phyloP scores from a whole-genome alignment of 92 coral and sea anemone genomes.

The Pocillopora grandis region DNA sequence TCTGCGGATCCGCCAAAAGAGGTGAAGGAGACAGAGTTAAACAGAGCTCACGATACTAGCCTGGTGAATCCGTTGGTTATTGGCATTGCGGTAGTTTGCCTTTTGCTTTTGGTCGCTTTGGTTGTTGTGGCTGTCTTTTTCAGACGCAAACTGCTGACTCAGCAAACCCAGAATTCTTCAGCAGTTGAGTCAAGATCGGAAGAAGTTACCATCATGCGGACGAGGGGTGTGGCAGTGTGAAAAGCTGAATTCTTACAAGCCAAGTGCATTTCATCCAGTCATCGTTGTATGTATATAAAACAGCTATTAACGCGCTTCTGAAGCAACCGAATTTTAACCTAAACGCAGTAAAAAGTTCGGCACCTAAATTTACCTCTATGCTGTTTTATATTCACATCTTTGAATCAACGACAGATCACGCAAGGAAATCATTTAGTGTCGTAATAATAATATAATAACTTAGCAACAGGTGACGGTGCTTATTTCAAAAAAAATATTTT shows the following conservation, averaged over 20 bases:
- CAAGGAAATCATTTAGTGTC: too few species aligned
- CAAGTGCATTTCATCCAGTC: not conserved
- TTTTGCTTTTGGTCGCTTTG: slow-evolving; percentile 67
- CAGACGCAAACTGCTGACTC: slow-evolving; percentile 67
- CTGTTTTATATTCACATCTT: too few species aligned
- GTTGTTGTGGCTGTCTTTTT: slow-evolving; percentile 81
- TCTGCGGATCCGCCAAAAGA: slow-evolving; percentile 3
- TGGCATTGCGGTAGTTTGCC: slow-evolving; percentile 85
- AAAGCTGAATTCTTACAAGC: not conserved
- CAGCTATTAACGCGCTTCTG: not conserved
- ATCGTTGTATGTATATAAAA: not conserved
- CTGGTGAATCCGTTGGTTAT: slow-evolving; percentile 91
- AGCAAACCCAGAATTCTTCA: slow-evolving; percentile 25
- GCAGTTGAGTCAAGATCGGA: slow-evolving; percentile 19
- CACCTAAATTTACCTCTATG: not conserved
- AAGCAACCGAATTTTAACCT: not conserved
- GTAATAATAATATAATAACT: too few species aligned
- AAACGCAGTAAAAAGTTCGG: not conserved
- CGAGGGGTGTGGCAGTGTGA: slow-evolving; percentile 32
- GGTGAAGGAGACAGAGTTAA: slow-evolving; percentile 5
- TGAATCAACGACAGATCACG: too few species aligned
- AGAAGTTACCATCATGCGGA: slow-evolving; percentile 25
- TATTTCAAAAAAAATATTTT: too few species aligned
- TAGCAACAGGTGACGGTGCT: too few species aligned
- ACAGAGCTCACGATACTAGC: slow-evolving; percentile 40